phyloP scores from a whole-genome alignment of 2,113 vertebrate species.

The Notarius lentiginosus region DNA sequence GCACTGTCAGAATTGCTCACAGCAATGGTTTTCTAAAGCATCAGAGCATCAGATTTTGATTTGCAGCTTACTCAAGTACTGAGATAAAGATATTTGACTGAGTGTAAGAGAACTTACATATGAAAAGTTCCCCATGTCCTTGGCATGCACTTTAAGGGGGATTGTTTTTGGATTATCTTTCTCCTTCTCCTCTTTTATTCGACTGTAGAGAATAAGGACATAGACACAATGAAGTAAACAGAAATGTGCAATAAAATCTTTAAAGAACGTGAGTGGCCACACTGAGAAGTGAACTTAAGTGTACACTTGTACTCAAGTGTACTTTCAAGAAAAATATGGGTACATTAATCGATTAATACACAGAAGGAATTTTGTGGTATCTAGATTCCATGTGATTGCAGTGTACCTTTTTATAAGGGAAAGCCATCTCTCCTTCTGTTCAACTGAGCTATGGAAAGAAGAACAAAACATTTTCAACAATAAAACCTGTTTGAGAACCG shows the following conservation, averaged over 20 bases:
- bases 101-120: conserved; percentile 77
- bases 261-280: conserved; percentile 29
- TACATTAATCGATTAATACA: background rate
- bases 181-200: conserved; percentile 87
- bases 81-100: background rate
- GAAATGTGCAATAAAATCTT: conserved; percentile 48
- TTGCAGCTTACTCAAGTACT: background rate
- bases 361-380: background rate
- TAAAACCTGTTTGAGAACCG: conserved; percentile 1
- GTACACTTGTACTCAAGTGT: background rate
- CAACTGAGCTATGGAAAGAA: conserved; percentile 76
- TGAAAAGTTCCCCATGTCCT: conserved; percentile 87
- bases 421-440: conserved; percentile 90
- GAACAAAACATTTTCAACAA: conserved; percentile 1
- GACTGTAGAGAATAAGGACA: conserved; percentile 68
- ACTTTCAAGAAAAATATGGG: background rate
- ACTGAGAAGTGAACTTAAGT: background rate
- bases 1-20: conserved; percentile 85
- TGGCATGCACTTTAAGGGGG: conserved; percentile 90
- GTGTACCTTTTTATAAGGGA: conserved; percentile 83
- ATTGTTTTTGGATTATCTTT: conserved; percentile 89
- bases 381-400: background rate
- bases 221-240: background rate
- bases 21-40: conserved; percentile 83
- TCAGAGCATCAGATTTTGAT: background rate